Base-by-base conservation (phyloP, 1,140 invertebrate genomes). In the Eriocheir sinensis region DNA sequence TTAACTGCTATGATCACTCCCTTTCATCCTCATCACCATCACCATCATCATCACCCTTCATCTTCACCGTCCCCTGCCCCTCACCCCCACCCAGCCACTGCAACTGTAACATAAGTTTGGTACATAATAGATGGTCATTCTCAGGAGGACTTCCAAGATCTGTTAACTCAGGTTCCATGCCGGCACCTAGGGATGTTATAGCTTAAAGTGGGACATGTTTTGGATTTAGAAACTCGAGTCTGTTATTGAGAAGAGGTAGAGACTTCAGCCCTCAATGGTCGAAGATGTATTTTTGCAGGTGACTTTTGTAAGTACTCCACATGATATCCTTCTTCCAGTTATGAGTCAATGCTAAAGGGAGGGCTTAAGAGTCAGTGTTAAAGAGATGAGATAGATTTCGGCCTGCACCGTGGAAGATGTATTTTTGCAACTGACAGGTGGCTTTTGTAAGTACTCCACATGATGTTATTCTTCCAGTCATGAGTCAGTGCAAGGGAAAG, bases 91-190 rank as follows among this genome's bases (percentile, higher is more conserved):
- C 32, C 40, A 12, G 79, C 79, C 91, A 92, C n/a, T 92, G 79
- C 40, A 89, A 53, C 53, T 53, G 88, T 53, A 53, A 89, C 21
- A 89, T 27, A 88, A 17, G 40, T 36, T 88, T 32, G 85, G 9
- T 15, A n/a, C 32, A 60, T 32, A 92, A 80, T 81, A 80, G 44
- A 81, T 53, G 81, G 91, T 80, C 91, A 85, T 92, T 85, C 91
- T 92, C 80, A 92, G 91, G 91, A 92, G 91, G 91, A 92, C 80
- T 92, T 92, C 91, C 91, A 92, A 83, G 40, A 92, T 92, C 79
- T 92, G 48, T 92, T 48, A n/a, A 85, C 91, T 92, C 91, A 92
- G 91, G 91, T 41, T 81, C 80, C 34, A 85, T 17, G 48, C 21
- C 91, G 85, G 91, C 83, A 81, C 91, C 40, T 92, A 92, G 81